Conservation (phyloP, 2,888 invertebrate genomes). For the Pediacus dermestoides region DNA sequence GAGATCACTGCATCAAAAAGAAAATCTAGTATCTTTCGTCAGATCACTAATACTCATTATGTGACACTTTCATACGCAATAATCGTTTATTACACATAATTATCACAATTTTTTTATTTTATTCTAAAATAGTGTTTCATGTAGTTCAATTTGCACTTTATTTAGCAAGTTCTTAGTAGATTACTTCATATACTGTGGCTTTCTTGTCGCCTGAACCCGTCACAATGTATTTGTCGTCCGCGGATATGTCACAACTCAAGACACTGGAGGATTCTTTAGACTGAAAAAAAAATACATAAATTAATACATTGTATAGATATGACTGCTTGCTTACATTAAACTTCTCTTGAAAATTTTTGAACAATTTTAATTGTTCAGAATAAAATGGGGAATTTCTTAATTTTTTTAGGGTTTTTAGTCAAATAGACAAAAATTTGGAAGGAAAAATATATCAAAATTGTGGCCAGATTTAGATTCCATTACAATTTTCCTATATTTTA, state of each 20-base stretch:
- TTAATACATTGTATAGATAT: background rate
- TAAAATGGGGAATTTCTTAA: too few species aligned
- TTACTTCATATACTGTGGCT: constrained; percentile 95
- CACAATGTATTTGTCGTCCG: constrained; percentile 96
- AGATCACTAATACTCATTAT: constrained; percentile 38
- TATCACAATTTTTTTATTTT: constrained; percentile 41
- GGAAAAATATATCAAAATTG: too few species aligned
- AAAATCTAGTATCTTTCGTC: constrained; percentile 35
- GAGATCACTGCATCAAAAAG: constrained; percentile 44
- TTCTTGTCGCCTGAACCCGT: constrained; percentile 98
- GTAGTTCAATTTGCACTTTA: constrained; percentile 11
- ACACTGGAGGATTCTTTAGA: constrained; percentile 97
- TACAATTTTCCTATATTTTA: too few species aligned
- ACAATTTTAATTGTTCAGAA: too few species aligned
- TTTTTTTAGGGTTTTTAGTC: too few species aligned
- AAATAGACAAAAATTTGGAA: too few species aligned
- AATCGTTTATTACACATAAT: constrained; percentile 41
- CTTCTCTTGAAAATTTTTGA: too few species aligned
- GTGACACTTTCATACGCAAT: constrained; percentile 26
- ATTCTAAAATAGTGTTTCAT: constrained; percentile 24
- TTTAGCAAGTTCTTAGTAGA: constrained; percentile 59
- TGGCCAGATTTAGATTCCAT: too few species aligned
- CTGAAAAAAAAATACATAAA: constrained; percentile 53
- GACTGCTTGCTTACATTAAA: too few species aligned
- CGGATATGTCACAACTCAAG: constrained; percentile 96